Conservation (phyloP, 2,797 vertebrate species). For the Peromyscus eremicus region DNA sequence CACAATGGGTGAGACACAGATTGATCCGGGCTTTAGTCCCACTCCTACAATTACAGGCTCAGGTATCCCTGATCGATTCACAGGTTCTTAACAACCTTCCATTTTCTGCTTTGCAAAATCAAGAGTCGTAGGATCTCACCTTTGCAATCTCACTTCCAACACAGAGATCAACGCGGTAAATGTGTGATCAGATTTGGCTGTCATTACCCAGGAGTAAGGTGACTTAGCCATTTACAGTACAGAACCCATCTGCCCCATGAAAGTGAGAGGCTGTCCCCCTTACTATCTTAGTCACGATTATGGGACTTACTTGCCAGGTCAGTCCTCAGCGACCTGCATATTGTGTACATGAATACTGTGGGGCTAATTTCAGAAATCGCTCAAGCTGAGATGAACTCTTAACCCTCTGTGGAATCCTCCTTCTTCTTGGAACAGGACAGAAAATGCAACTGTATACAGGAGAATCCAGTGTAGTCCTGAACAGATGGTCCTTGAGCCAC, state of each 20-base stretch:
- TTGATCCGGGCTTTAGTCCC: not conserved
- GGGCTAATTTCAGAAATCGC: not conserved
- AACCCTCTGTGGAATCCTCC: not conserved
- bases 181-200: not conserved
- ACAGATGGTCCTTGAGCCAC: fast-evolving
- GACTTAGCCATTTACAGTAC: not conserved
- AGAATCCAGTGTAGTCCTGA: not conserved
- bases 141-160: not conserved
- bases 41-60: not conserved
- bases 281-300: not conserved
- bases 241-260: fast-evolving
- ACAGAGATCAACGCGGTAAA: not conserved
- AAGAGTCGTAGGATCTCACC: not conserved
- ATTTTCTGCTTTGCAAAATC: not conserved
- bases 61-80: not conserved
- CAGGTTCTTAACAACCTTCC: not conserved
- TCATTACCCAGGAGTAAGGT: not conserved
- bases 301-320: not conserved
- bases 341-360: not conserved
- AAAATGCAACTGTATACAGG: not conserved
- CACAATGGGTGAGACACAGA: not conserved
- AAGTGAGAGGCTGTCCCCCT: not conserved
- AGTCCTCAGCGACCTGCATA: not conserved
- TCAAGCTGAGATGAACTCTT: not conserved
- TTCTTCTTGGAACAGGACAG: not conserved